Evolutionary conservation across 2,888 invertebrate species (phyloP), one percentile per base, ranked within the genome.

Genomic region (Dexiosoma caninum): DNA sequence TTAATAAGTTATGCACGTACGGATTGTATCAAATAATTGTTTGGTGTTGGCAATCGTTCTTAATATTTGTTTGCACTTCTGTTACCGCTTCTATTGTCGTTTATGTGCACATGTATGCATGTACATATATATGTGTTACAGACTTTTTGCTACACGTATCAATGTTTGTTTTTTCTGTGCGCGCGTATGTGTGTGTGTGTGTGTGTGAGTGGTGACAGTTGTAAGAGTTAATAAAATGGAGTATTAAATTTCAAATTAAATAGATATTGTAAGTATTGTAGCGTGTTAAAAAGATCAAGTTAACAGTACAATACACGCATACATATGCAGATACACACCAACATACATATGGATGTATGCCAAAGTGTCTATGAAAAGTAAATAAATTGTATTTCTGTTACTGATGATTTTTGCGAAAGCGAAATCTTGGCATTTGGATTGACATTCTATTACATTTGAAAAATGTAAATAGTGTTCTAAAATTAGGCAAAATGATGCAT

Each of bases 221-320:
- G 46, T 32, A 51, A 71, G 14, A 60, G 12, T 35, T 55, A 9
- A 32, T 12, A 30, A 70, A 49, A 51, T n/a, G n/a, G n/a, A n/a
- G n/a, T 40, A 60, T 60, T 23, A 23, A 23, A 32, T 62, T 62
- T 62, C 42, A 72, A 62, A 44, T 55, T 44, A 64, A 72, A 64
- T n/a, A n/a, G n/a, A n/a, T n/a, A n/a, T n/a, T n/a, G n/a, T n/a
- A n/a, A n/a, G n/a, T 44, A 35, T 44, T 53, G 23, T 35, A 42
- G 16, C 30, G 44, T 19, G 16, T 16, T 1, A 16, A 46, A 55
- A 12, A 57, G 19, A 59, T 9, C 12, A 64, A 37, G 3, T 55
- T 12, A 10, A 59, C 19, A 23, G 59, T 59, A 30, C 9, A n/a
- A n/a, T n/a, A n/a, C n/a, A n/a, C n/a, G n/a, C n/a, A n/a, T n/a